Conservation (phyloP, 1,140 invertebrate genomes). For the Thaumetopoea pityocampa region DNA sequence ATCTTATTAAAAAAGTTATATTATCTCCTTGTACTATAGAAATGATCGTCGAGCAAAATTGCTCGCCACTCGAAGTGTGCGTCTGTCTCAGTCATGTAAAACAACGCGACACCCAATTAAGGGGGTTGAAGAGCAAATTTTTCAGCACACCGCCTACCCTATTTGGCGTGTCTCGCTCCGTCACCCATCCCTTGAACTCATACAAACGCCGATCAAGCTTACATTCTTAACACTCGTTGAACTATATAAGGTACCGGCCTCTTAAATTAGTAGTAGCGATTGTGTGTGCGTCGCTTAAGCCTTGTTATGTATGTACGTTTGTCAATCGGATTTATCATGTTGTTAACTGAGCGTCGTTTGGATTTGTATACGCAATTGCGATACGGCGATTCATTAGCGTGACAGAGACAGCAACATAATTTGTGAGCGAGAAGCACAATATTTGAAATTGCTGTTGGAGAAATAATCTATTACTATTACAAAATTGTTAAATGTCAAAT, state of each 20-base stretch:
- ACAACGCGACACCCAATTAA: conserved; percentile 61
- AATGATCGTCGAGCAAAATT: background rate
- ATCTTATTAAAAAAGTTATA: too few relatives aligned
- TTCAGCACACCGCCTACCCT: conserved; percentile 61
- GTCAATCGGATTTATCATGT: conserved; percentile 70
- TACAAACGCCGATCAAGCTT: conserved; percentile 69
- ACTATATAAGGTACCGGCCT: conserved; percentile 64
- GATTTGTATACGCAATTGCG: conserved; percentile 33
- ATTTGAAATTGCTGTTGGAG: too few relatives aligned
- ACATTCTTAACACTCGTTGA: conserved; percentile 65
- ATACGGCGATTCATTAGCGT: conserved; percentile 10
- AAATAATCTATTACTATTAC: too few relatives aligned
- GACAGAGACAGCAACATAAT: background rate
- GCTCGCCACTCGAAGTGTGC: background rate
- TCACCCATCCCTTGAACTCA: conserved; percentile 57
- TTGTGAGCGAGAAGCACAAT: too few relatives aligned
- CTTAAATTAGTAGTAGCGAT: conserved; percentile 68
- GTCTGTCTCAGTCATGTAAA: conserved; percentile 11
- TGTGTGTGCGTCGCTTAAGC: conserved; percentile 47
- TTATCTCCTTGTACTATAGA: too few relatives aligned
- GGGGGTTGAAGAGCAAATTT: conserved; percentile 67
- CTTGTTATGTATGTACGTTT: conserved; percentile 44
- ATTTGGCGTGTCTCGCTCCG: conserved; percentile 58
- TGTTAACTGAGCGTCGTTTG: conserved; percentile 44
- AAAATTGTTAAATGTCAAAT: too few relatives aligned